Evolutionary conservation across 2,113 vertebrate species (phyloP), one percentile per base, ranked within the genome.

Genomic region (Eurypyga helias): DNA sequence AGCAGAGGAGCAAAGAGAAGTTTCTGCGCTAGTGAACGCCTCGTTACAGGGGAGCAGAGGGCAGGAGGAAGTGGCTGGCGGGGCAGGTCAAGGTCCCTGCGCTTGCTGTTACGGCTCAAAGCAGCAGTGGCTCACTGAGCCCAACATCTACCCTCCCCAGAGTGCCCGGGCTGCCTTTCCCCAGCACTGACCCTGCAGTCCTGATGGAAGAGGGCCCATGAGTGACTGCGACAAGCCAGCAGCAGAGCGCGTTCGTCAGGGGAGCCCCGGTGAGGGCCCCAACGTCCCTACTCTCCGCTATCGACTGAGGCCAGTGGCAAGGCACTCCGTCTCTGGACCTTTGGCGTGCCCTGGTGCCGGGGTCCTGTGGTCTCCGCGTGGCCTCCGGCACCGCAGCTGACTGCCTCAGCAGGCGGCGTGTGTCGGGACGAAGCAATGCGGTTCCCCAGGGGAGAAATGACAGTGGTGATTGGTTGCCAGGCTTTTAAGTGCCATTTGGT

Each of bases 161-260:
- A 64, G 28, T 25, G 11, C 12, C 43, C 17, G 8, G 61, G 36
- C 46, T 89, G 55, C 55, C 34, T 26, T 73, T 57, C 13, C 61
- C 23, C 6, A 5, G 43, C 1, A 1, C 2, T 1, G 2, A 20
- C 52, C 57, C 41, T 10, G 23, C 4, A 43, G 33, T 1, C 2
- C 0, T 46, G 58, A 10, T 41, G 58, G 54, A 64, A 65, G 49
- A 73, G 34, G 23, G 17, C 4, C 71, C 34, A 46, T 0, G 5
- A n/a, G 34, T 55, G 49, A 1, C 51, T 66, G 79, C 67, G 51
- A 0, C 17, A 19, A 55, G 73, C 33, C 41, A 60, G 54, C 65
- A 48, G 48, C 17, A 55, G 19, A 10, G 20, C 1, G 5, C 41
- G 78, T 18, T 81, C 2, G 0, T 31, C 54, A 18, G 64, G 38